A percentile compares a stretch with the other conserved stretches of the same genome.
phyloP scores from a whole-genome alignment of 2,888 invertebrate genomes.

The Pediacus dermestoides region DNA sequence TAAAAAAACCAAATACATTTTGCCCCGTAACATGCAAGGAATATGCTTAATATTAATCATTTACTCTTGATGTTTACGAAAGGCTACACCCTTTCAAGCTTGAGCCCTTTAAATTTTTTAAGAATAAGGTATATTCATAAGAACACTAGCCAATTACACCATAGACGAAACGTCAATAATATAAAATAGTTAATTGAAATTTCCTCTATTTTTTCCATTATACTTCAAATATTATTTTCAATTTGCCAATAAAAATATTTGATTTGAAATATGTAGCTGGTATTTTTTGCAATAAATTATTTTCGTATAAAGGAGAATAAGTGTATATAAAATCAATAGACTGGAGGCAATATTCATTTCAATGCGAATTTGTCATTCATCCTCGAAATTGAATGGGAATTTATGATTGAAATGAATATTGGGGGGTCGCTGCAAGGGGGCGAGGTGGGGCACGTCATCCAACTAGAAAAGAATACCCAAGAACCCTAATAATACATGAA shows the following conservation, averaged over 20 bases:
- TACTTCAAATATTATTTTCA: neutral
- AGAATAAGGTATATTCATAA: no score
- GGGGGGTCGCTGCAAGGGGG: constrained; percentile 23
- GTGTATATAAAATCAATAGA: constrained; percentile 45
- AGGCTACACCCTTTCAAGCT: no score
- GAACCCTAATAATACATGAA: constrained; percentile 43
- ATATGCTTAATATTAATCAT: no score
- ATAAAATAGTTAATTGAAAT: neutral
- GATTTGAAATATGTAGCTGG: no score
- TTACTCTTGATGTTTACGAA: no score
- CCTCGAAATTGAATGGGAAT: constrained; percentile 51
- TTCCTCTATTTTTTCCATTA: constrained; percentile 1
- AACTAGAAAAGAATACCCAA: constrained; percentile 46
- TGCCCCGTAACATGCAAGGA: no score
- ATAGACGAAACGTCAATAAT: neutral
- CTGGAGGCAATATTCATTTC: constrained; percentile 50
- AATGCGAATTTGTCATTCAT: constrained; percentile 52
- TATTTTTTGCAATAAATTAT: constrained; percentile 22
- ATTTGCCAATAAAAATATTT: no score
- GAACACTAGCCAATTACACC: neutral
- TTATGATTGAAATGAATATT: constrained; percentile 50
- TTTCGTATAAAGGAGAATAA: constrained; percentile 35
- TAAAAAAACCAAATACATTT: no score
- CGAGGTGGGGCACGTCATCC: constrained; percentile 21
- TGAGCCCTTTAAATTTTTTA: no score